phyloP scores from a whole-genome alignment of 2,113 vertebrate genomes.

The Sinocyclocheilus maitianheensis region DNA sequence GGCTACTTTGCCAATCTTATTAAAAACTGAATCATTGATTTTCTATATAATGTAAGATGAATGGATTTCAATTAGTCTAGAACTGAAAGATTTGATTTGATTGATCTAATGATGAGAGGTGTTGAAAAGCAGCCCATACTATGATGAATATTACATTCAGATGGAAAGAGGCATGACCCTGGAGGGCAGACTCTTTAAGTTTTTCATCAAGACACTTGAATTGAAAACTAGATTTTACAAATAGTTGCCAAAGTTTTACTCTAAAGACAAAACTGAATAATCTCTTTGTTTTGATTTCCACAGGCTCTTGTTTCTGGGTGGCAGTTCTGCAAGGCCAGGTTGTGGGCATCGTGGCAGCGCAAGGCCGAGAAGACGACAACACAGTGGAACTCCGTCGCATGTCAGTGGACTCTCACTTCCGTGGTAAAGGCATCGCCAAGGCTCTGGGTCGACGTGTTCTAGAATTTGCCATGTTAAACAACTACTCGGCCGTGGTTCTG shows the following conservation, averaged over 20 bases:
- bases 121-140: background rate
- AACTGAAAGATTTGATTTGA: background rate
- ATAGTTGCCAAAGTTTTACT: background rate
- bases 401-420: slow-evolving; percentile 95
- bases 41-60: background rate
- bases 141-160: background rate
- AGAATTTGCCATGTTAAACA: slow-evolving; percentile 93
- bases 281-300: background rate
- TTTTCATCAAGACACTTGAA: background rate
- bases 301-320: slow-evolving; percentile 99
- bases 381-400: slow-evolving; percentile 93
- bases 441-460: slow-evolving; percentile 92
- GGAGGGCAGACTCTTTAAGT: background rate
- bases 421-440: slow-evolving; percentile 96
- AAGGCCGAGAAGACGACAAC: slow-evolving; percentile 92
- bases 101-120: background rate
- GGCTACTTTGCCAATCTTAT: background rate
- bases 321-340: slow-evolving; percentile 91
- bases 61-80: background rate
- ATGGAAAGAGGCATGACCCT: background rate
- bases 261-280: background rate
- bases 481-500: slow-evolving; percentile 92
- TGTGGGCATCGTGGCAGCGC: slow-evolving; percentile 93
- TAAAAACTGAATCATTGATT: background rate
- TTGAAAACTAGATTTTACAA: background rate